A percentile compares a stretch with the other conserved stretches of the same genome.
Conservation (phyloP, 2,888 invertebrate species). For the Meta bourneti region DNA sequence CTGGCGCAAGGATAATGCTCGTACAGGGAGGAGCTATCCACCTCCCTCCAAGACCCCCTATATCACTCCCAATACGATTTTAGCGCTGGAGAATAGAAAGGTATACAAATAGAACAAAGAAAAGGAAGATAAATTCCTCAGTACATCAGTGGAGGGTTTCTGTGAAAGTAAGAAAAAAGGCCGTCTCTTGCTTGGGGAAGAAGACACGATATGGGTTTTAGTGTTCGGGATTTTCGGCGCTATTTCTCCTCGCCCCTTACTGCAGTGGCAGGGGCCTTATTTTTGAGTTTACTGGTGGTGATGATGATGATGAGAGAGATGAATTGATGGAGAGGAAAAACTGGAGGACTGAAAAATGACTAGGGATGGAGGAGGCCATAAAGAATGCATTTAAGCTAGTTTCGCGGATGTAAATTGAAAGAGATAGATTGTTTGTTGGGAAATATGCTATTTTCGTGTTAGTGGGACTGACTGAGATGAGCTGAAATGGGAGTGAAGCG, state of each 20-base stretch:
- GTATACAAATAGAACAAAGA: constrained; percentile 27
- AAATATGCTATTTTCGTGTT: neutral
- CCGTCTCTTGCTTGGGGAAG: neutral
- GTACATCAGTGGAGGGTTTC: constrained; percentile 23
- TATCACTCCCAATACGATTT: neutral
- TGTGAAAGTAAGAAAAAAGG: constrained; percentile 1
- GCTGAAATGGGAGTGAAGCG: no score
- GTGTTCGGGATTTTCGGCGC: constrained; percentile 47
- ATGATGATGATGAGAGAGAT: neutral
- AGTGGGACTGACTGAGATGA: no score
- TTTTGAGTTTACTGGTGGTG: neutral
- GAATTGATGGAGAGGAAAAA: neutral
- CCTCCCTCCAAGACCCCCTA: neutral
- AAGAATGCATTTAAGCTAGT: constrained; percentile 24
- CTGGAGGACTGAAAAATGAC: neutral
- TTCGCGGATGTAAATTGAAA: constrained; percentile 11
- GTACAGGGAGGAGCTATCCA: no score
- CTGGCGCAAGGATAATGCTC: no score
- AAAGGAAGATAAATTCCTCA: constrained; percentile 40
- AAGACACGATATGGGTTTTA: constrained; percentile 63
- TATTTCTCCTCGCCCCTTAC: neutral
- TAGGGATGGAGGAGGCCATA: neutral
- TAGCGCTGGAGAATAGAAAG: constrained; percentile 3
- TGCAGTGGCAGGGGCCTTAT: neutral
- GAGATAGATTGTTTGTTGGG: neutral